Evolutionary conservation across 2,888 invertebrate genomes (phyloP).

Genomic region (Sinelater perroti): DNA sequence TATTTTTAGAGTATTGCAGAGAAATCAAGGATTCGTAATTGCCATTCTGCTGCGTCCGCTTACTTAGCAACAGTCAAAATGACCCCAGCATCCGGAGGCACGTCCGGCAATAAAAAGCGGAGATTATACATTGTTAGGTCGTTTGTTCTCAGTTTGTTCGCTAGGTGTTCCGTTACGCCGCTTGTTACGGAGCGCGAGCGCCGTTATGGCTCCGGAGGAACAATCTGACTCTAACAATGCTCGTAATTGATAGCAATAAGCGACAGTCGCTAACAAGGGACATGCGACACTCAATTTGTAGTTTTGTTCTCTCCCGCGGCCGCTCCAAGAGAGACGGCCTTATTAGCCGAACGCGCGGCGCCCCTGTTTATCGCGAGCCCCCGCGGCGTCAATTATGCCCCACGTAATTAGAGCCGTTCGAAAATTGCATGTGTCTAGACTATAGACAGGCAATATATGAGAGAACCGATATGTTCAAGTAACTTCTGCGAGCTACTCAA

Average conservation of each 20-base stretch:
- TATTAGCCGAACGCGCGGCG: slow-evolving; percentile 42
- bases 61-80: no score
- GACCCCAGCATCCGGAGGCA: slow-evolving; percentile 30
- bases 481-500: no score
- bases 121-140: slow-evolving; percentile 32
- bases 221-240: slow-evolving; percentile 51
- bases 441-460: no score
- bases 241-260: slow-evolving; percentile 54
- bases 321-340: slow-evolving; percentile 31
- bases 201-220: slow-evolving; percentile 44
- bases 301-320: slow-evolving; percentile 34
- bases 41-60: no score
- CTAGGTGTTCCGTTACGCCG: slow-evolving; percentile 42
- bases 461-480: no score
- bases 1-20: no score
- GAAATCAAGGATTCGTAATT: no score
- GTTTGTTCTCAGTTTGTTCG: slow-evolving; percentile 29
- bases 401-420: slow-evolving; percentile 43
- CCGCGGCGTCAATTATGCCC: slow-evolving; percentile 38
- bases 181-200: slow-evolving; percentile 43
- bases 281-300: slow-evolving; percentile 50
- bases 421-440: slow-evolving; percentile 36
- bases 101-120: slow-evolving; percentile 32
- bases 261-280: slow-evolving; percentile 52
- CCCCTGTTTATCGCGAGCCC: slow-evolving; percentile 35